Evolutionary conservation across 2,888 invertebrate species (phyloP), one percentile per base, ranked within the genome.

Genomic region (Carabus problematicus): DNA sequence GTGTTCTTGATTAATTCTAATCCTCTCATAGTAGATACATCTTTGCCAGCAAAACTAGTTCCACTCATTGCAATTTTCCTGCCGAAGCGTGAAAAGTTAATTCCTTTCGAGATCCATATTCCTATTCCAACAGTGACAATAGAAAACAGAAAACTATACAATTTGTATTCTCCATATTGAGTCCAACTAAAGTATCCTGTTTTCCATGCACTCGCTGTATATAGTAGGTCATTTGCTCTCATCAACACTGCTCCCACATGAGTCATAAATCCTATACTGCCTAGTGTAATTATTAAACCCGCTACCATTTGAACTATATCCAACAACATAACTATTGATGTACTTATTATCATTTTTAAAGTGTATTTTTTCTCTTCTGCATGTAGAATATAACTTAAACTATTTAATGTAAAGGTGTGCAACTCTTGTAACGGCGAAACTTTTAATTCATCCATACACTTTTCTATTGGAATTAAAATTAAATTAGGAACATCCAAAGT

Each of bases 301-400:
- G 72, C 54, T 3, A 64, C 69, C 67, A 76, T 71, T 71, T 76
- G 74, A 1, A 40, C 43, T n/a, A 75, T 12, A 8, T 75, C 76
- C 9, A 75, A 19, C 3, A 68, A 45, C 40, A 71, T 49, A n/a
- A 76, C 68, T 1, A 52, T 19, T 61, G 47, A 59, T 41, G 71
- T 71, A 43, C 42, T 72, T 18, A 54, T 54, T 41, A 71, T 60
- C 73, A 73, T 75, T 54, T 56, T 64, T 12, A 9, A n/a, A 19
- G 75, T 74, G 64, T 71, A 75, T 70, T 70, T 72, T 19, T 73
- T 71, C 58, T 74, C 73, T 64, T 72, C 72, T 49, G 74, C 41
- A 49, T 55, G 47, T 45, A 75, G 16, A 40, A 75, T 45, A 39
- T 70, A 58, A 58, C 73, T 72, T 47, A 74, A 73, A 12, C 75